Evolutionary conservation across 2,797 vertebrate species (phyloP).

Genomic region (Hippopotamyrus pictus): DNA sequence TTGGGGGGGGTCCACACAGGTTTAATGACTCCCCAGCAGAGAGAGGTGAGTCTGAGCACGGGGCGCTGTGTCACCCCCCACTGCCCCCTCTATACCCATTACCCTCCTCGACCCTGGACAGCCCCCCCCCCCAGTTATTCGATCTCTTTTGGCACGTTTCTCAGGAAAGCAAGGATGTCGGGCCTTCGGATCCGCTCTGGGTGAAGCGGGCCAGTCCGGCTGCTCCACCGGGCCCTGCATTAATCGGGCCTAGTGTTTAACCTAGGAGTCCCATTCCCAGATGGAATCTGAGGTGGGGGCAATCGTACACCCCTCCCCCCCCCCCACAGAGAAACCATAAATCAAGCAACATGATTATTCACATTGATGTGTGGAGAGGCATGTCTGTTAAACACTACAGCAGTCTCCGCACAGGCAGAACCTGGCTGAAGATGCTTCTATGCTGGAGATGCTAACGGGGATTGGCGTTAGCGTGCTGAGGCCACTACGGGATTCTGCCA

Average conservation of each 20-base stretch:
- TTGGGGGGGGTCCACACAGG: not conserved
- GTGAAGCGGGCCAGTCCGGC: not conserved
- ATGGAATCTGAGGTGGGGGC: not conserved
- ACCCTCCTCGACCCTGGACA: not conserved
- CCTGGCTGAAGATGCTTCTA: not conserved
- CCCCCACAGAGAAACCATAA: not conserved
- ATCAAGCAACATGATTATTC: not conserved
- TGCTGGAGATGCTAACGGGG: not conserved
- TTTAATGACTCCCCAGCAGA: constrained; percentile 31
- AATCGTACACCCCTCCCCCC: not conserved
- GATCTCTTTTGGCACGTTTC: not conserved
- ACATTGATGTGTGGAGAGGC: no score
- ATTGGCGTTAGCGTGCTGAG: not conserved
- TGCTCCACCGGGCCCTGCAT: not conserved
- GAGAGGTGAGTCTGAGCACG: constrained; percentile 22
- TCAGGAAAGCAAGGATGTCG: not conserved
- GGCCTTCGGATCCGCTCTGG: not conserved
- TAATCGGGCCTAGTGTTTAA: not conserved
- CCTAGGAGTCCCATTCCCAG: not conserved
- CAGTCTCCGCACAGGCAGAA: not conserved
- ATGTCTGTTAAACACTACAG: not conserved
- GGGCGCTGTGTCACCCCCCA: not conserved
- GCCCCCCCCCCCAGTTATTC: not conserved
- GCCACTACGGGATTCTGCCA: not conserved
- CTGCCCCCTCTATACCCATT: not conserved